Evolutionary conservation across 2,888 invertebrate species (phyloP).

Genomic region (Papilio demoleus): DNA sequence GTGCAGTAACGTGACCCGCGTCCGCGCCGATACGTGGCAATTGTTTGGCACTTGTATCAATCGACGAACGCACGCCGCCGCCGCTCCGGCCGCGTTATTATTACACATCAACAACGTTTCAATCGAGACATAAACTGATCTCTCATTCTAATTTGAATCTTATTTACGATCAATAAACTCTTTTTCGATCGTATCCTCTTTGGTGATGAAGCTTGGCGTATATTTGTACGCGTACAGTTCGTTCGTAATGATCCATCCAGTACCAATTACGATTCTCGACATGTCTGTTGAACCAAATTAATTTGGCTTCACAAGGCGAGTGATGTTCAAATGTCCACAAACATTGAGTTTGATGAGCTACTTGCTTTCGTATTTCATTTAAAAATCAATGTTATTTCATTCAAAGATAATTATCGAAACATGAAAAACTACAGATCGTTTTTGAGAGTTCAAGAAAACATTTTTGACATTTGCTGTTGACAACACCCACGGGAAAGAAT

Average conservation of each 20-base stretch:
- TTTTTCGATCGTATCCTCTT: conserved; percentile 6
- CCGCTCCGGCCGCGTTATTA: conserved; percentile 26
- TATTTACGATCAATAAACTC: conserved; percentile 28
- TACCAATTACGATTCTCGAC: conserved; percentile 26
- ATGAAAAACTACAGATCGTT: too few species aligned
- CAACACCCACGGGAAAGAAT: background rate
- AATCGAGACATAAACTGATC: conserved; percentile 25
- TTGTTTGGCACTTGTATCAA: conserved; percentile 40
- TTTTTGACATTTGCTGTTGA: background rate
- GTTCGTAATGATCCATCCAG: conserved; percentile 17
- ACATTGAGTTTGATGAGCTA: background rate
- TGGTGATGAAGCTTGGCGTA: conserved; percentile 5
- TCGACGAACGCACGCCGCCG: conserved; percentile 20
- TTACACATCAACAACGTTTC: conserved; percentile 38
- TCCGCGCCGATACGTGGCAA: conserved; percentile 32
- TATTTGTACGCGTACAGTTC: conserved; percentile 2
- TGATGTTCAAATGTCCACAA: conserved; percentile 8
- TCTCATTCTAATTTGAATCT: conserved; percentile 33
- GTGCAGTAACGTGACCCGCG: conserved; percentile 29
- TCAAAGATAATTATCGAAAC: background rate
- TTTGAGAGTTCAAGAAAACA: background rate
- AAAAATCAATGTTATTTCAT: background rate
- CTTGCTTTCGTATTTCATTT: background rate
- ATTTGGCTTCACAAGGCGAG: conserved; percentile 19
- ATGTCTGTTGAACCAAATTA: conserved; percentile 22